Evolutionary conservation across 2,888 invertebrate species (phyloP).

Genomic region (Julus scandinavius): DNA sequence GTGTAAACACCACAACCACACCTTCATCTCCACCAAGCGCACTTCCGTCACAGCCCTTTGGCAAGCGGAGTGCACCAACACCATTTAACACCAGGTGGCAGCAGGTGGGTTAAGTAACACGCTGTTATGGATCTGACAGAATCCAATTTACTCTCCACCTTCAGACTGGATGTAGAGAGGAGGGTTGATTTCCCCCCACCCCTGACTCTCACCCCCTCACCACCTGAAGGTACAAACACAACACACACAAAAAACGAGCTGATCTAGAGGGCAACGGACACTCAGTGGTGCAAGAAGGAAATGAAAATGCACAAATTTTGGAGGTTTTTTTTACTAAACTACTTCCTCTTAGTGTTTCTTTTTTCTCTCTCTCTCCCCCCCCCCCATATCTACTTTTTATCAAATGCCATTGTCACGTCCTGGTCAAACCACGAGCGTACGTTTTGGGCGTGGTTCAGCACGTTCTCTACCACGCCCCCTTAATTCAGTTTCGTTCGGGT

Average conservation of each 20-base stretch:
- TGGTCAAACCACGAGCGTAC: too few relatives aligned
- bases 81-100: not conserved
- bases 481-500: too few relatives aligned
- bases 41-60: too few relatives aligned
- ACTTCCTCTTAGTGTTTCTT: too few relatives aligned
- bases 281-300: slow-evolving; percentile 10
- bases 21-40: too few relatives aligned
- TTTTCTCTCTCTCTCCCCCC: not conserved
- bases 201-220: not conserved
- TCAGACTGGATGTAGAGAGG: not conserved
- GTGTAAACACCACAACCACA: too few relatives aligned
- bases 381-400: too few relatives aligned
- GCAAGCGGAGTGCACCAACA: not conserved
- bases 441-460: too few relatives aligned
- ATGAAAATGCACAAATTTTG: slow-evolving; percentile 2
- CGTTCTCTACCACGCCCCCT: too few relatives aligned
- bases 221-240: not conserved
- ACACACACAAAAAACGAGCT: not conserved
- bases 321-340: not conserved
- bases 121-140: not conserved
- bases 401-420: too few relatives aligned
- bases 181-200: too few relatives aligned
- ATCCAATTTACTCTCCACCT: not conserved
- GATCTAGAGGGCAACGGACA: slow-evolving; percentile 1
- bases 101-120: not conserved